Evolutionary conservation across 2,113 vertebrate genomes (phyloP).

Genomic region (Austrofundulus limnaeus): DNA sequence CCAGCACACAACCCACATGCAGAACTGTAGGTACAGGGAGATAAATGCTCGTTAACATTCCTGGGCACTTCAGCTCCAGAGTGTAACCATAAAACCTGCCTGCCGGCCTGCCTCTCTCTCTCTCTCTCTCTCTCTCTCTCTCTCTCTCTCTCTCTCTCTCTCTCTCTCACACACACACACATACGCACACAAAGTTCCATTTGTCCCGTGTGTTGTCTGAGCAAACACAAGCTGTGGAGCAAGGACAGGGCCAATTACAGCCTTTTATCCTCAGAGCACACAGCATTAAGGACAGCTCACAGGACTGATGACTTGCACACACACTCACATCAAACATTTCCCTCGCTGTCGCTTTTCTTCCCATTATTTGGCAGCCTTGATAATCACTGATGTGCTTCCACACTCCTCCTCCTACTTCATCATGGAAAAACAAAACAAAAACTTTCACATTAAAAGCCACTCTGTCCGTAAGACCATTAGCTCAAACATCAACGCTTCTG

Average conservation of each 20-base stretch:
- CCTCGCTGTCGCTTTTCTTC: neutral
- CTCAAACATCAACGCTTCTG: neutral
- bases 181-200: constrained; percentile 42
- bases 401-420: constrained; percentile 19
- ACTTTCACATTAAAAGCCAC: neutral
- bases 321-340: constrained; percentile 20
- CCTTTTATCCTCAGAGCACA: constrained; percentile 74
- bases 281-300: constrained; percentile 67
- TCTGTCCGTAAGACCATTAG: neutral
- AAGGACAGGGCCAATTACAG: constrained; percentile 72
- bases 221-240: constrained; percentile 70
- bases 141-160: too few relatives aligned
- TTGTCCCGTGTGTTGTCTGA: constrained; percentile 74
- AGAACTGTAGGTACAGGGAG: constrained; percentile 35
- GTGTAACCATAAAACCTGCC: too few relatives aligned
- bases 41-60: constrained; percentile 59
- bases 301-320: constrained; percentile 30
- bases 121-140: too few relatives aligned
- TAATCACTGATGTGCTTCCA: constrained; percentile 3
- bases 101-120: too few relatives aligned
- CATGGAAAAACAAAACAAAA: neutral
- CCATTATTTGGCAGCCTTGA: constrained; percentile 19
- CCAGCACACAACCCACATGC: constrained; percentile 11
- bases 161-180: constrained; percentile 22
- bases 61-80: constrained; percentile 28